Evolutionary conservation across 2,888 invertebrate genomes (phyloP), one percentile per base, ranked within the genome.

Genomic region (Drosophila affinis): DNA sequence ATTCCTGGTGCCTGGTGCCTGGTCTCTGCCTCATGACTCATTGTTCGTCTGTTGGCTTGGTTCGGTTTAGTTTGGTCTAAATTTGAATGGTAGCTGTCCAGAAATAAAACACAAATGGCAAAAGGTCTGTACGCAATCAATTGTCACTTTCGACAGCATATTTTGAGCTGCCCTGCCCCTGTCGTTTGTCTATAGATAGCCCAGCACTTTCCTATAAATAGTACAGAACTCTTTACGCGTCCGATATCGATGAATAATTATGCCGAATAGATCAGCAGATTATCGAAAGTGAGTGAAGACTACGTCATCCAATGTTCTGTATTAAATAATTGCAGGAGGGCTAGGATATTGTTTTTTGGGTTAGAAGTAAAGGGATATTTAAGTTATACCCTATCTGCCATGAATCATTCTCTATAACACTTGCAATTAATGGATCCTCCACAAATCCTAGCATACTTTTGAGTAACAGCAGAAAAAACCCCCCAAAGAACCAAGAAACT

Each of bases 71-170:
- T 39, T 39, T 39, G 58, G 49, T 86, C 74, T 80, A 74, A 76
- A 78, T 77, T 72, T 82, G 76, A 77, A 59, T 45, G 71, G 54
- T 47, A 64, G 58, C 72, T 47, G 21, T 21, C 58, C 69, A 58
- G 62, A 83, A 88, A 86, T 86, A 83, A 68, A 21, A 46, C 39
- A 53, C 9, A 51, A 46, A 27, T 27, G 21, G 34, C 47, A 27
- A 52, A 49, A 63, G 65, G 83, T 78, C 88, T 83, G 83, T 46
- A 63, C 62, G 61, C 74, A 78, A 83, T 84, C 84, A 88, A 84
- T 84, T 84, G 88, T 88, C 84, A 88, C 84, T 65, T 84, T 87
- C 77, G 84, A 84, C 87, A 81, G 64, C 81, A 62, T 84, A 81
- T 84, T 88, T 80, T 87, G 84, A 84, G 76, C 84, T 48, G 53